Conservation (phyloP, 1,140 invertebrate species). For the Amyelois transitella region DNA sequence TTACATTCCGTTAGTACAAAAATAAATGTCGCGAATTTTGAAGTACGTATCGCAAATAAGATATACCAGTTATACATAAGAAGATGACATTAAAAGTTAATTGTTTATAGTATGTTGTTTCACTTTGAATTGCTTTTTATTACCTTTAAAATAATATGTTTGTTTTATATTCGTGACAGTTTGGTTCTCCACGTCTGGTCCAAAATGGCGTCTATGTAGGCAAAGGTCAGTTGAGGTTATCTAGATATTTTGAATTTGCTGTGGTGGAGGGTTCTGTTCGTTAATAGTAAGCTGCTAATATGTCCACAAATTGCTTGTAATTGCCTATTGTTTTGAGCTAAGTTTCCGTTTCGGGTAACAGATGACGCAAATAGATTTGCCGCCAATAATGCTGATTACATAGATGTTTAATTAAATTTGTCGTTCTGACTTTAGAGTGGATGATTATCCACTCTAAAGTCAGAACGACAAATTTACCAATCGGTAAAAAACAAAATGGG, state of each 20-base stretch:
- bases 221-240: constrained; percentile 45
- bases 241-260: constrained; percentile 16
- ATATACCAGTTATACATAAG: too few relatives aligned
- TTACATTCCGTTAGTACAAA: background rate
- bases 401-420: too few relatives aligned
- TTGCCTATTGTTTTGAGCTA: too few relatives aligned
- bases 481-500: too few relatives aligned
- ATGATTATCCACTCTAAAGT: too few relatives aligned
- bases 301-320: background rate
- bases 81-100: background rate
- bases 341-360: too few relatives aligned
- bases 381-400: too few relatives aligned
- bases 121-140: constrained; percentile 13
- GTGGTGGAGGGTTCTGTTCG: constrained; percentile 31
- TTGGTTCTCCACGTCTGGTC: constrained; percentile 39
- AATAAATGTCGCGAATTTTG: background rate
- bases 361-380: too few relatives aligned
- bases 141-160: constrained; percentile 11
- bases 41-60: too few relatives aligned
- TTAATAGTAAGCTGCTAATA: background rate
- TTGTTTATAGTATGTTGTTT: constrained; percentile 13
- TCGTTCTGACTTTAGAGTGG: too few relatives aligned
- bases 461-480: too few relatives aligned
- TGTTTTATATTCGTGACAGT: constrained; percentile 40
- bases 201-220: constrained; percentile 28